Conservation (phyloP, 2,888 invertebrate genomes). For the Drosophila infuscata region DNA sequence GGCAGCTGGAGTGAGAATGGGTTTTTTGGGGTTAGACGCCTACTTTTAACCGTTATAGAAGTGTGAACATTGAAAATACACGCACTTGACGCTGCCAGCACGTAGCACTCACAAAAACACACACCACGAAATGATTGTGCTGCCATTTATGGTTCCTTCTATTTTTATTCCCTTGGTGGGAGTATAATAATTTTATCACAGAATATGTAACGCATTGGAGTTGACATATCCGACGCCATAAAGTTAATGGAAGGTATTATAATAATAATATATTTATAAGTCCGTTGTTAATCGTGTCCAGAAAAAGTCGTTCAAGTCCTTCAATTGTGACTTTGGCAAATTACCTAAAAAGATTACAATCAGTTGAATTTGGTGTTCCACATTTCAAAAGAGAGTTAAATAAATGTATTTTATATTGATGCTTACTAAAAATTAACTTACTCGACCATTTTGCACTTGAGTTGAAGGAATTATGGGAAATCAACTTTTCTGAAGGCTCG, state of each 20-base stretch:
- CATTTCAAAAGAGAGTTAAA: no score
- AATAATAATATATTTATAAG: background rate
- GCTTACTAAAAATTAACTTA: background rate
- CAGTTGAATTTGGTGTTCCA: no score
- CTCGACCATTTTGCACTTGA: background rate
- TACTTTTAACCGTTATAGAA: slow-evolving; percentile 16
- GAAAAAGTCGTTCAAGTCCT: background rate
- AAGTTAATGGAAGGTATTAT: background rate
- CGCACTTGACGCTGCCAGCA: slow-evolving; percentile 50
- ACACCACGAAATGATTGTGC: slow-evolving; percentile 42
- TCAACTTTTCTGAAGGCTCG: slow-evolving; percentile 18
- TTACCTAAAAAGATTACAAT: background rate
- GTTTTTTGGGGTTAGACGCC: slow-evolving; percentile 3
- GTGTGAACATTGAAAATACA: slow-evolving; percentile 71
- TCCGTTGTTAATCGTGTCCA: background rate
- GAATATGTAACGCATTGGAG: background rate
- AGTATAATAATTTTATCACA: background rate
- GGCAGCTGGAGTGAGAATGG: background rate
- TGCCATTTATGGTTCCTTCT: slow-evolving; percentile 35
- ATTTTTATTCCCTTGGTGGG: slow-evolving; percentile 5
- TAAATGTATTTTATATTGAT: slow-evolving; percentile 9
- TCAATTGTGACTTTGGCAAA: background rate
- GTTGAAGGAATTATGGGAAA: background rate
- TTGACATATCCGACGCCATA: background rate
- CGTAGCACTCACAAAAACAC: slow-evolving; percentile 45